Evolutionary conservation across 2,797 vertebrate species (phyloP).

Genomic region (Anableps anableps): DNA sequence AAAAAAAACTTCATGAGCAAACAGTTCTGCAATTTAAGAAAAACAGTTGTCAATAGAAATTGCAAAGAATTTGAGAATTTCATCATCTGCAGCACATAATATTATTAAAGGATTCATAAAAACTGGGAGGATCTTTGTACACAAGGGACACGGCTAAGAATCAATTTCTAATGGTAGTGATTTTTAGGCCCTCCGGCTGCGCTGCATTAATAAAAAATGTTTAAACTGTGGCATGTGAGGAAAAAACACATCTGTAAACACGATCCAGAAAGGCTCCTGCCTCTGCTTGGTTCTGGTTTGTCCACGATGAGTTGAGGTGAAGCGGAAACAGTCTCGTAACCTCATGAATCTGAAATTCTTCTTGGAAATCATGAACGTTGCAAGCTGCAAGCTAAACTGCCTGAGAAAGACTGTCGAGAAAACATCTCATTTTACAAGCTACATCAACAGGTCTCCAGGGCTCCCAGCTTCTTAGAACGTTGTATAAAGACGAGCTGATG

Average conservation of each 20-base stretch:
- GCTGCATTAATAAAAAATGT: constrained; percentile 14
- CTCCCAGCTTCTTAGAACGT: not conserved
- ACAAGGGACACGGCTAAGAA: constrained; percentile 6
- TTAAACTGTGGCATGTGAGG: not conserved
- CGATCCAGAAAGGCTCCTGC: not conserved
- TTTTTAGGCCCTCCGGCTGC: constrained; percentile 12
- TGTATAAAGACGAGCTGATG: constrained; percentile 5
- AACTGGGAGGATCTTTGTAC: constrained; percentile 2
- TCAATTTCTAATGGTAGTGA: constrained; percentile 16
- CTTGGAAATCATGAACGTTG: constrained; percentile 12
- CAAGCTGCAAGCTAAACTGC: constrained; percentile 3
- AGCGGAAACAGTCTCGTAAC: constrained; percentile 2
- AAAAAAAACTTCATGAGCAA: constrained; percentile 4
- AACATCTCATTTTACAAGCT: constrained; percentile 5
- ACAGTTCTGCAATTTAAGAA: constrained; percentile 8
- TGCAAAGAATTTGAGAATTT: constrained; percentile 17
- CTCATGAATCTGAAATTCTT: constrained; percentile 3
- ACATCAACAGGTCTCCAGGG: constrained; percentile 1
- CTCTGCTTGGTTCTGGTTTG: not conserved
- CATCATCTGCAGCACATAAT: constrained; percentile 5
- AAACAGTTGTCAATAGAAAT: not conserved
- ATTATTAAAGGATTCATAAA: constrained; percentile 12
- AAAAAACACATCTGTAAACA: constrained; percentile 11
- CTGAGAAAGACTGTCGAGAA: not conserved
- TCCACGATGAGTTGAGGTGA: not conserved